Evolutionary conservation across 2,113 vertebrate species (phyloP).

Genomic region (Nibea albiflora): DNA sequence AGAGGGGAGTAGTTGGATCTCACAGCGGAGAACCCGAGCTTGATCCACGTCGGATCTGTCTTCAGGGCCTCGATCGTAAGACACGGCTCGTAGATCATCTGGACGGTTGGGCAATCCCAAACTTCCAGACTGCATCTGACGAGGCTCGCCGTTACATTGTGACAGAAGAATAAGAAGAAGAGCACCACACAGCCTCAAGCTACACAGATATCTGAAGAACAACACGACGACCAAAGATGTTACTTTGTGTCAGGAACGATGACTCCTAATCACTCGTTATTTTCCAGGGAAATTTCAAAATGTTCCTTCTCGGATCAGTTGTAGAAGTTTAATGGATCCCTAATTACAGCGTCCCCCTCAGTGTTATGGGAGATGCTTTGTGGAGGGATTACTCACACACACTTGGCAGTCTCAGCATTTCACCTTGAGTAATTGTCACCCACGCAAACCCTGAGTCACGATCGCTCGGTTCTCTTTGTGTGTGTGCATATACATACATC

Average conservation of each 20-base stretch:
- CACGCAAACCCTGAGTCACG: constrained; percentile 47
- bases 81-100: not conserved
- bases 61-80: too few species aligned
- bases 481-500: not conserved
- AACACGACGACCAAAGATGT: too few species aligned
- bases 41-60: not conserved
- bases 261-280: too few species aligned
- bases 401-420: constrained; percentile 46
- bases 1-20: not conserved
- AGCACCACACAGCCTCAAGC: too few species aligned
- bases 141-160: too few species aligned
- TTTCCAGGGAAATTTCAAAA: too few species aligned
- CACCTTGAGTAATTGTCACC: constrained; percentile 47
- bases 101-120: not conserved
- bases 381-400: constrained; percentile 34
- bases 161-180: too few species aligned
- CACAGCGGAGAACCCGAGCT: not conserved
- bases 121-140: not conserved
- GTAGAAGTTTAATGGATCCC: not conserved
- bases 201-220: not conserved
- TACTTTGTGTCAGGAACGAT: not conserved
- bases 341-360: not conserved
- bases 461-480: constrained; percentile 3
- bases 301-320: not conserved
- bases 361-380: not conserved